These are phyloP conservation scores for Herminia tarsipennalis DNA, from an alignment of 2,888 invertebrate species.

Conservation along the genomic window DNA sequence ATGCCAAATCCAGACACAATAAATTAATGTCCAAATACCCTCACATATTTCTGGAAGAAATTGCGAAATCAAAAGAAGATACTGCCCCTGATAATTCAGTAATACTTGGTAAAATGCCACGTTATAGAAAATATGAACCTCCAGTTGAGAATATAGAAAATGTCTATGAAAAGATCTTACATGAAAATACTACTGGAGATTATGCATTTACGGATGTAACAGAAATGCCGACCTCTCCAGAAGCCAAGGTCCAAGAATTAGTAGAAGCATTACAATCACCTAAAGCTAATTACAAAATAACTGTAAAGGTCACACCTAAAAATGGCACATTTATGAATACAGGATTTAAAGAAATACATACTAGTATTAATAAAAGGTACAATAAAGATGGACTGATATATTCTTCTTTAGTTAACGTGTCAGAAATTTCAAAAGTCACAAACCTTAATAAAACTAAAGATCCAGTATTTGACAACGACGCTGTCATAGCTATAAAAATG, in stretches of 20 bases:
- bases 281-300: slow-evolving; percentile 62
- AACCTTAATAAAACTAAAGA: slow-evolving; percentile 49
- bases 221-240: no score
- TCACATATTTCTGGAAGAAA: slow-evolving; percentile 69
- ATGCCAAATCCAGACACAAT: slow-evolving; percentile 54
- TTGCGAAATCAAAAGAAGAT: slow-evolving; percentile 54
- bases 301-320: slow-evolving; percentile 72
- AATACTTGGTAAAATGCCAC: slow-evolving; percentile 22
- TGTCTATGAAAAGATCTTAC: slow-evolving; percentile 3
- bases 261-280: slow-evolving; percentile 47
- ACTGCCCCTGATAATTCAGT: slow-evolving; percentile 23
- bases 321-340: slow-evolving; percentile 54
- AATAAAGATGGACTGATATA: slow-evolving; percentile 68
- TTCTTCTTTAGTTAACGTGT: slow-evolving; percentile 69
- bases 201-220: slow-evolving; percentile 6
- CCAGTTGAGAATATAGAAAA: slow-evolving; percentile 6
- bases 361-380: slow-evolving; percentile 73
- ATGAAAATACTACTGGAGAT: neutral
- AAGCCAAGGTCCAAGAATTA: slow-evolving; percentile 55
- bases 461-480: slow-evolving; percentile 2
- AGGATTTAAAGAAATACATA: slow-evolving; percentile 73
- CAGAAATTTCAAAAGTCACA: slow-evolving; percentile 71
- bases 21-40: slow-evolving; percentile 72
- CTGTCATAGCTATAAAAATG: slow-evolving; percentile 32
- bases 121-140: slow-evolving; percentile 4